Evolutionary conservation across 2,888 invertebrate species (phyloP).

Genomic region (Bombylius major): DNA sequence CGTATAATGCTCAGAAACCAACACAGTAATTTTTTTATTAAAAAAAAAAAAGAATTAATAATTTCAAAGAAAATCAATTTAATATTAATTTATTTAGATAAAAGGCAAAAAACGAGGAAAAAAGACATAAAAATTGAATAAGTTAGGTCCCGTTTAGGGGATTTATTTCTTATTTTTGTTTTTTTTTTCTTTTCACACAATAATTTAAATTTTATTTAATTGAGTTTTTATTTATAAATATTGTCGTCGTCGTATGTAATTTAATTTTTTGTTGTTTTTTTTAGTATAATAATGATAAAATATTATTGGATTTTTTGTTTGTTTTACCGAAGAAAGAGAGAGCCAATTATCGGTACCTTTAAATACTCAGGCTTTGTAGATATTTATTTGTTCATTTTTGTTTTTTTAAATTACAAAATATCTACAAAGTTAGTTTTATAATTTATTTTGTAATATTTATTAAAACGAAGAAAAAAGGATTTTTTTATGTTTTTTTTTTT

Average conservation of each 20-base stretch:
- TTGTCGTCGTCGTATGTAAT: too few relatives aligned
- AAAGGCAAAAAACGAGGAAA: too few relatives aligned
- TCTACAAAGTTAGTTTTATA: slow-evolving; percentile 8
- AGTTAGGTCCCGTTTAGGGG: too few relatives aligned
- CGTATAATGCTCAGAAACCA: slow-evolving; percentile 65
- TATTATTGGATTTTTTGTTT: neutral
- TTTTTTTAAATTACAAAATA: neutral
- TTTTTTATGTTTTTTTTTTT: too few relatives aligned
- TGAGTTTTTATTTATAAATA: too few relatives aligned
- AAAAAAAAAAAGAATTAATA: neutral
- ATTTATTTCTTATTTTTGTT: too few relatives aligned
- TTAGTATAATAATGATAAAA: too few relatives aligned
- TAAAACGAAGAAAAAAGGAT: neutral
- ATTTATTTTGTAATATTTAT: slow-evolving; percentile 14
- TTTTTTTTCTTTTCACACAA: too few relatives aligned
- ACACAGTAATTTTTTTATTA: slow-evolving; percentile 24
- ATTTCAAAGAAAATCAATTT: neutral
- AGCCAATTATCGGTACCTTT: slow-evolving; percentile 10
- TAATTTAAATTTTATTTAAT: too few relatives aligned
- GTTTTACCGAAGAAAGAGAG: neutral
- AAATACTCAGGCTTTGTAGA: slow-evolving; percentile 13
- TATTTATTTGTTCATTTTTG: neutral
- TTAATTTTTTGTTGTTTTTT: too few relatives aligned
- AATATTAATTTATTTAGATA: neutral
- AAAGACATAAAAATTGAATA: too few relatives aligned